These are phyloP conservation scores for Pachycephala philippinensis DNA, from an alignment of 2,113 vertebrate genomes.

Conservation along the genomic window DNA sequence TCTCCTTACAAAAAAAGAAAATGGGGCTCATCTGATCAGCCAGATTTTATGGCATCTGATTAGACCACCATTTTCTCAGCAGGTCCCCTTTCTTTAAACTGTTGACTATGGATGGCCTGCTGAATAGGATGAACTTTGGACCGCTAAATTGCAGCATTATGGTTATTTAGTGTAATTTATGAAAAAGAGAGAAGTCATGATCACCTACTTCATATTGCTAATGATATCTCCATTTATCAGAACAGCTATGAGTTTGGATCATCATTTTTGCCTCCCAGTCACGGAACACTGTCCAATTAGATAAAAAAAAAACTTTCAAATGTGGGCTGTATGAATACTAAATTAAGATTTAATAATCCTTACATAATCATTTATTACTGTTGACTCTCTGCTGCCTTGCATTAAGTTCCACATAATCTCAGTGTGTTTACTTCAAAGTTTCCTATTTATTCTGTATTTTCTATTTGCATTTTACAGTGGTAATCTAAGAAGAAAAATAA, in stretches of 20 bases:
- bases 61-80: slow-evolving; percentile 99
- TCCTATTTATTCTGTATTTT: neutral
- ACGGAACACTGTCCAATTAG: slow-evolving; percentile 66
- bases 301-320: slow-evolving; percentile 15
- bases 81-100: slow-evolving; percentile 91
- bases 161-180: slow-evolving; percentile 98
- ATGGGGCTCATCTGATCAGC: slow-evolving; percentile 88
- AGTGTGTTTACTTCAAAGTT: slow-evolving; percentile 37
- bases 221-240: slow-evolving; percentile 81
- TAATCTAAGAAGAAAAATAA: neutral
- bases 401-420: slow-evolving; percentile 33
- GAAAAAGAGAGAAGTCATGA: slow-evolving; percentile 76
- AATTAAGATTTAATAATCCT: slow-evolving; percentile 70
- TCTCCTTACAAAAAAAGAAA: slow-evolving; percentile 81
- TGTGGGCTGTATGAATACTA: slow-evolving; percentile 29
- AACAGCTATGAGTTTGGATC: slow-evolving; percentile 71
- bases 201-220: slow-evolving; percentile 79
- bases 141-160: slow-evolving; percentile 98
- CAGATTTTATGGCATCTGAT: slow-evolving; percentile 95
- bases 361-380: slow-evolving; percentile 51
- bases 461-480: slow-evolving; percentile 22
- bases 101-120: slow-evolving; percentile 93
- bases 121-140: slow-evolving; percentile 93
- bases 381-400: slow-evolving; percentile 38
- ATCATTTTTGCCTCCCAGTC: slow-evolving; percentile 58